Evolutionary conservation across 2,888 invertebrate genomes (phyloP), one percentile per base, ranked within the genome.

Genomic region (Pemphredon lugubris): DNA sequence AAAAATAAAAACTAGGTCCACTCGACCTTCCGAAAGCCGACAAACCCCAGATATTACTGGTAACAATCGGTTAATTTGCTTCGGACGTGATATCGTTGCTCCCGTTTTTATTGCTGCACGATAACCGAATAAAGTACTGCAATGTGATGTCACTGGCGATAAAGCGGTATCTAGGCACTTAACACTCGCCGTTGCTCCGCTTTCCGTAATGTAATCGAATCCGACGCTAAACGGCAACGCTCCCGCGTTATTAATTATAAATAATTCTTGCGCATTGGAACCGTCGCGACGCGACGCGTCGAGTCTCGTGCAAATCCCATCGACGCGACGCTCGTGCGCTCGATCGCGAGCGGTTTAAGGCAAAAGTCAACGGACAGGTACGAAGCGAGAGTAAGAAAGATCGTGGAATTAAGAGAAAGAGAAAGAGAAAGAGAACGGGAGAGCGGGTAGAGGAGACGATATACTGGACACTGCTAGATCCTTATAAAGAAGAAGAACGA

Each of bases 401-500:
- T 16, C 53, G 47, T 26, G 7, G 39, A 47, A 50, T 51, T 32
- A 47, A 23, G 23, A 21, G 55, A 42, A 40, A 34, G 47, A 54
- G 65, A 60, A 60, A 58, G 21, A 39, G 55, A 63, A 63, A 66
- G 59, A 58, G 50, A 60, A 50, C 54, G 16, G 11, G n/a, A n/a
- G n/a, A n/a, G n/a, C n/a, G 9, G 13, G n/a, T 23, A n/a, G 60
- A 70, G 39, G 71, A 71, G 60, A 71, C 55, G 72, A 71, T 59
- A n/a, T n/a, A 64, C 63, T 76, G 59, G 68, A 60, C 58, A 61
- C 59, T 59, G 69, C 53, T 77, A 66, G 67, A 74, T 78, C 74
- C 78, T 61, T 77, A 77, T 78, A 70, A 77, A 77, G 74, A 48
- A 75, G 70, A 70, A 59, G 74, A 73, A 68, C 69, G 69, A 66